Evolutionary conservation across 2,888 invertebrate species (phyloP), one percentile per base, ranked within the genome.

Genomic region (Galerucella nymphaeae): DNA sequence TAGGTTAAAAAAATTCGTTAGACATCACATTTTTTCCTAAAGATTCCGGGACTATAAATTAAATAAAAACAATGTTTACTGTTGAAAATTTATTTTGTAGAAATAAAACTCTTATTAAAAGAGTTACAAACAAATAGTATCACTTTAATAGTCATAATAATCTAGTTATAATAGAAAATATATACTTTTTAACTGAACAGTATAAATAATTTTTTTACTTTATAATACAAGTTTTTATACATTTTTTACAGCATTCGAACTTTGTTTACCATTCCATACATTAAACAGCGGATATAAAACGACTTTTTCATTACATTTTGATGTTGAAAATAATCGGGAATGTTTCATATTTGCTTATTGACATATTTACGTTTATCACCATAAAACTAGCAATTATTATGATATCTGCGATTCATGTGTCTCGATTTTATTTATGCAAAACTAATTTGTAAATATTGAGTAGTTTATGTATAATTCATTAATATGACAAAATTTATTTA

Each of bases 121-220:
- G 67, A 67, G 61, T 67, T 59, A 67, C n/a, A 64, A 70, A 70
- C 55, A 63, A n/a, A 55, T 63, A 62, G 57, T 63, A 70, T 63
- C 63, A 63, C 70, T 67, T 67, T 67, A 59, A 30, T 59, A 64
- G 61, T 73, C 55, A 64, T 61, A 69, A 65, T 59, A 69, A 65
- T 59, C 53, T 72, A 65, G 68, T 53, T 65, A 75, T 77, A 75
- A 78, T 80, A 80, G 79, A 81, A 81, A 81, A 81, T 80, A 80
- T 81, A 81, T 80, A 78, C 76, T 78, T 78, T 79, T 72, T 76
- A 74, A 75, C 76, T 70, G 74, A 79, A 79, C 72, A 72, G 74
- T 79, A 79, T 77, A 76, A 80, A 80, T 80, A 81, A 77, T 23
- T 71, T 76, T 79, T n/a, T 78, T 73, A 79, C 72, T 63, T 79